These are phyloP conservation scores for Sarcophaga variegata DNA, from an alignment of 2,888 invertebrate species.

Conservation along the genomic window DNA sequence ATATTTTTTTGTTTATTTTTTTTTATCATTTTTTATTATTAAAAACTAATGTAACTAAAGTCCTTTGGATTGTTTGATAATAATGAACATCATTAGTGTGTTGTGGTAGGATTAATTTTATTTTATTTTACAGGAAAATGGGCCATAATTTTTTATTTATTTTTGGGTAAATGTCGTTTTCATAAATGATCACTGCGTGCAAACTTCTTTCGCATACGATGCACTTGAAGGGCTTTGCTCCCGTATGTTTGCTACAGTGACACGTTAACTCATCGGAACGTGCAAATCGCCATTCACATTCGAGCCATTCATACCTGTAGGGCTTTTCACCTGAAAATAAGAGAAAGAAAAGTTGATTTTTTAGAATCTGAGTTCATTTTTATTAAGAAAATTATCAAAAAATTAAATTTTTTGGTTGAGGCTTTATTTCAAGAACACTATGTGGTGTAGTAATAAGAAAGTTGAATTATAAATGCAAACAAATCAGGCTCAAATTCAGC, in stretches of 20 bases:
- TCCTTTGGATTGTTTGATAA: conserved; percentile 78
- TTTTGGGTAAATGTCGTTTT: conserved; percentile 97
- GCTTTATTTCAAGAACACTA: too few species aligned
- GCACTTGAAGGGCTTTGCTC: conserved; percentile 98
- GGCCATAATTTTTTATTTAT: conserved; percentile 74
- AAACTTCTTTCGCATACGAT: conserved; percentile 97
- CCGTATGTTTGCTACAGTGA: conserved; percentile 98
- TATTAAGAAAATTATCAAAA: too few species aligned
- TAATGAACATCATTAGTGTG: conserved; percentile 68
- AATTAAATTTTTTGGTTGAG: too few species aligned
- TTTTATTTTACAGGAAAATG: neutral
- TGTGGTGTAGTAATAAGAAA: too few species aligned
- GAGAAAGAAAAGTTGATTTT: conserved; percentile 40
- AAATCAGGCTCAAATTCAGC: too few species aligned
- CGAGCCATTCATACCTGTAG: conserved; percentile 98
- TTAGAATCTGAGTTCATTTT: too few species aligned
- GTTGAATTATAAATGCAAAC: too few species aligned
- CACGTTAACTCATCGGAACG: conserved; percentile 94
- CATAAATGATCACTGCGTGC: conserved; percentile 98
- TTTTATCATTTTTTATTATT: neutral
- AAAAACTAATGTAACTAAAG: conserved; percentile 75
- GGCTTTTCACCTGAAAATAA: conserved; percentile 94
- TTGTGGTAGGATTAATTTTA: conserved; percentile 19
- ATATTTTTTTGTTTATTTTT: neutral
- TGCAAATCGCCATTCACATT: conserved; percentile 98